These are phyloP conservation scores for Pelochelys cantorii DNA, from an alignment of 2,797 vertebrate genomes.

Conservation along the genomic window DNA sequence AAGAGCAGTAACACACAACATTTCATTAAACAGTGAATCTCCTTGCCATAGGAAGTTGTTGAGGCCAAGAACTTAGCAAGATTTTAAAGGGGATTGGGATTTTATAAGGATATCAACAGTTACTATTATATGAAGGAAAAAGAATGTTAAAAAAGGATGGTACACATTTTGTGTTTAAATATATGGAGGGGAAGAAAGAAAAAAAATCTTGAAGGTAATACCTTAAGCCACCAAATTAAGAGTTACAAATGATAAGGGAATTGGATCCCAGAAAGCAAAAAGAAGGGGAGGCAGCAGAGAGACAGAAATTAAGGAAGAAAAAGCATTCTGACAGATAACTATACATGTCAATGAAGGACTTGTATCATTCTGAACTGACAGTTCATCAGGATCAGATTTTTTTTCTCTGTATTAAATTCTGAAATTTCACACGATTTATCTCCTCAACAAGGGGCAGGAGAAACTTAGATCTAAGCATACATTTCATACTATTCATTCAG, in stretches of 20 bases:
- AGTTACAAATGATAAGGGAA: constrained; percentile 6
- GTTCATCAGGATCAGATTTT: constrained; percentile 32
- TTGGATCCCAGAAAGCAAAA: neutral
- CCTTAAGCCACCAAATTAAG: neutral
- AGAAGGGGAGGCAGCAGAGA: constrained; percentile 20
- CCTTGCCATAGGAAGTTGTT: neutral
- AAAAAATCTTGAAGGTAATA: neutral
- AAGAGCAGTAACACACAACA: constrained; percentile 5
- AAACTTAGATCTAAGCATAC: neutral
- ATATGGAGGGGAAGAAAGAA: neutral
- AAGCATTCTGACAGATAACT: constrained; percentile 18
- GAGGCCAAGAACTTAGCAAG: neutral
- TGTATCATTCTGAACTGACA: neutral
- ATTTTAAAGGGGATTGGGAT: neutral
- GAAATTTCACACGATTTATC: constrained; percentile 23
- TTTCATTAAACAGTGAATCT: neutral
- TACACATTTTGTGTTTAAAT: neutral
- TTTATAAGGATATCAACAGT: neutral
- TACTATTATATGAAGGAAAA: neutral
- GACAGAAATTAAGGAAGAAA: constrained; percentile 27
- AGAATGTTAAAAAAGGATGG: neutral
- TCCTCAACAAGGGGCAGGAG: neutral
- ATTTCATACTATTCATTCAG: neutral
- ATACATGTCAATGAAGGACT: neutral
- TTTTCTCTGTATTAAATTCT: neutral